phyloP scores from a whole-genome alignment of 2,113 vertebrate species.

The Zootoca vivipara region DNA sequence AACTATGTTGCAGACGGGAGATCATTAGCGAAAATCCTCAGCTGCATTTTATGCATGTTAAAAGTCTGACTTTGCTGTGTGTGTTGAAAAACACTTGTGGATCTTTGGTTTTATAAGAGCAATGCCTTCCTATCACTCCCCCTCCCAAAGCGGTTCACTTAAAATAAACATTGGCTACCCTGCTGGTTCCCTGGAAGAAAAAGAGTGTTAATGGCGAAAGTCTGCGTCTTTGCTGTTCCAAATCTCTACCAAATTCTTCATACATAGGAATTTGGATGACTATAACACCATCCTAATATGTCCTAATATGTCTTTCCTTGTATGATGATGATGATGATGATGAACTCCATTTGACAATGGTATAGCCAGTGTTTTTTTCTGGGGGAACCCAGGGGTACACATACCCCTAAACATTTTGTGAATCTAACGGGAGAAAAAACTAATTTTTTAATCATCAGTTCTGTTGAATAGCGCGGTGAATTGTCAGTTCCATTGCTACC shows the following conservation, averaged over 20 bases:
- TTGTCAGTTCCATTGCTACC: too few species aligned
- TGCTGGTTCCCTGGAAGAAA: conserved; percentile 47
- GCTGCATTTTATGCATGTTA: conserved; percentile 14
- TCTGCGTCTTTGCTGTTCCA: conserved; percentile 28
- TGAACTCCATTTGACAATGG: too few species aligned
- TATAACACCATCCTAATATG: conserved; percentile 16
- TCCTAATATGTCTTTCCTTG: background rate
- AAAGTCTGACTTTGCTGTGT: conserved; percentile 25
- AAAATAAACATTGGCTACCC: conserved; percentile 52
- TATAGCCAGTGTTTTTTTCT: too few species aligned
- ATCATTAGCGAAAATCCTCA: conserved; percentile 5
- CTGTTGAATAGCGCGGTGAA: too few species aligned
- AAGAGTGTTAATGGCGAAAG: conserved; percentile 20
- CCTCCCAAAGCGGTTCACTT: conserved; percentile 43
- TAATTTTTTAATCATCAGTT: too few species aligned
- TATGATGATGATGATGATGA: too few species aligned
- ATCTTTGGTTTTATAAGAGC: conserved; percentile 58
- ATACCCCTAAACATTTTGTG: too few species aligned
- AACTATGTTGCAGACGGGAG: background rate
- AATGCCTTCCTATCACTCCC: conserved; percentile 21
- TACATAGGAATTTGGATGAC: conserved; percentile 11
- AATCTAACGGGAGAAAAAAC: too few species aligned
- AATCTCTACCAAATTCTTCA: conserved; percentile 5
- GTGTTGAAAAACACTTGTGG: conserved; percentile 31
- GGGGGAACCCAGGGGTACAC: too few species aligned